Evolutionary conservation across 2,888 invertebrate species (phyloP), one percentile per base, ranked within the genome.

Genomic region (Horisme vitalbata): DNA sequence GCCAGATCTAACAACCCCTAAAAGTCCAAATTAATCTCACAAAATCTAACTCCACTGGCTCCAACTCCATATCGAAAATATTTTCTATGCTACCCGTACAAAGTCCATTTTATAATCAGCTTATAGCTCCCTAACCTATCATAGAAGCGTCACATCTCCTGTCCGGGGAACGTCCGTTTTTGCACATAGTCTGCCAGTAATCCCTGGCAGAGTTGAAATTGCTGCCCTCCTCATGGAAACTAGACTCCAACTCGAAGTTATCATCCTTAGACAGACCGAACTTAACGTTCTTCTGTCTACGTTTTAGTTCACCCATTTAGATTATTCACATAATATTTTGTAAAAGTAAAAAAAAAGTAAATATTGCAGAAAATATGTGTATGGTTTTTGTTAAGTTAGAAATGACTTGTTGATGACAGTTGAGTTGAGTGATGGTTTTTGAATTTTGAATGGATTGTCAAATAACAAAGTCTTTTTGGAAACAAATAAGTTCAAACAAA

Each of bases 191-290:
- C 47, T 79, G 71, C 87, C 87, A 88, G 51, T 87, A 88, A 32
- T 85, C 79, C 8, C 84, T 56, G 0, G 84, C 71, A 0, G 79
- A 80, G 20, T 47, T 65, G 45, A 87, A 88, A 4, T 71, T 59
- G 32, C 41, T 73, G 0, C 75, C 83, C 31, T 81, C 83, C 6
- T 82, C 81, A 1, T 66, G 59, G 11, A 62, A 66, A 2, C 55
- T 49, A 1, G 54, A 59, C 38, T 77, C 81, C 43, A 75, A 65
- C 1, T 75, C 75, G 9, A 62, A 78, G 27, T 65, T 74, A 33
- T 84, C 86, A 34, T 87, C 87, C 37, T 84, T 85, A 0, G 81
- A 81, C 4, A 86, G 23, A 1, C 84, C 85, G 23, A 86, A 85
- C 49, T 74, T 85, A 2, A 79, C 83, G 39, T 78, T 81, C 38